Percentiles rank a stretch among this genome's conserved stretches.
phyloP scores from a whole-genome alignment of 92 coral and sea anemone species.

The Ricordea florida region DNA sequence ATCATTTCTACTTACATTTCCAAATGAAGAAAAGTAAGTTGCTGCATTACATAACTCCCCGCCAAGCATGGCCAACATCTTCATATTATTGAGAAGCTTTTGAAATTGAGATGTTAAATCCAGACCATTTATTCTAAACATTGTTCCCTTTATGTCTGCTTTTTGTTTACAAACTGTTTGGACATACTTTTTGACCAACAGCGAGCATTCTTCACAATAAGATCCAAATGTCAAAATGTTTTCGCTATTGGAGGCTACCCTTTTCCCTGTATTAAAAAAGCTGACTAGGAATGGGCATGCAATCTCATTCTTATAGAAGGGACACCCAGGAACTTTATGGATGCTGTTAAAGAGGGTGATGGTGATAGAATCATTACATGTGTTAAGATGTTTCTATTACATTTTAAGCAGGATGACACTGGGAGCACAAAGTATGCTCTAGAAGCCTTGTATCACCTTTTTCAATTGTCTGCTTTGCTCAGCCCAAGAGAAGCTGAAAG shows the following conservation, averaged over 20 bases:
- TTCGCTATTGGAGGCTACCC: slow-evolving; percentile 73
- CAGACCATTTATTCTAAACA: slow-evolving; percentile 66
- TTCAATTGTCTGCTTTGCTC: slow-evolving; percentile 33
- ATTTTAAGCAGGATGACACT: slow-evolving; percentile 48
- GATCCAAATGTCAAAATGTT: slow-evolving; percentile 72
- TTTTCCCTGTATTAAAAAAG: slow-evolving; percentile 70
- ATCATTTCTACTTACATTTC: slow-evolving; percentile 51
- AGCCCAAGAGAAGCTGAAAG: slow-evolving; percentile 56
- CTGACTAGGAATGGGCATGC: no score
- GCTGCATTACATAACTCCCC: slow-evolving; percentile 72
- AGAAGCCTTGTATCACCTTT: slow-evolving; percentile 31
- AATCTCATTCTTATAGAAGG: no score
- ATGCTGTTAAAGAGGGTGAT: slow-evolving; percentile 61
- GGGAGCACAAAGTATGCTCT: slow-evolving; percentile 44
- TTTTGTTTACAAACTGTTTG: slow-evolving; percentile 58
- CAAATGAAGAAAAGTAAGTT: slow-evolving; percentile 75
- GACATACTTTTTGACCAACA: slow-evolving; percentile 57
- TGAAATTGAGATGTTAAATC: slow-evolving; percentile 57
- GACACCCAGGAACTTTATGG: slow-evolving; percentile 54
- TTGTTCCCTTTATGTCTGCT: slow-evolving; percentile 55
- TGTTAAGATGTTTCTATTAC: slow-evolving; percentile 45
- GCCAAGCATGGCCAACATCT: slow-evolving; percentile 83
- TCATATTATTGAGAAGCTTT: slow-evolving; percentile 76
- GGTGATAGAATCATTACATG: slow-evolving; percentile 45
- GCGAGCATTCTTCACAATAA: slow-evolving; percentile 65